phyloP scores from a whole-genome alignment of 2,113 vertebrate genomes.

The Hippolais icterina region DNA sequence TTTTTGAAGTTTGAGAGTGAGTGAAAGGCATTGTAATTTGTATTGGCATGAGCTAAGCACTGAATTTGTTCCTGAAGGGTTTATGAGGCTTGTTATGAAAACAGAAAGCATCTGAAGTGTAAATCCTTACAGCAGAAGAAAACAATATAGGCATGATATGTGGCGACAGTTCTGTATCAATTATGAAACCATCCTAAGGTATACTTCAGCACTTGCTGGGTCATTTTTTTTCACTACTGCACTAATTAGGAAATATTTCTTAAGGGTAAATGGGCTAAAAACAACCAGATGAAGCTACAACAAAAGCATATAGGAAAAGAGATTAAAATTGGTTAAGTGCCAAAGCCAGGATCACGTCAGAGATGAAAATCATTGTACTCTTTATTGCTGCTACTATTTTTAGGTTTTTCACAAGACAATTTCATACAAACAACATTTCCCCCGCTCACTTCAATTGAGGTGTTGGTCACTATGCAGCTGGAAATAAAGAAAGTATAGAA shows the following conservation, averaged over 20 bases:
- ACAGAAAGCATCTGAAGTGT: conserved; percentile 12
- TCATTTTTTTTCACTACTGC: not conserved
- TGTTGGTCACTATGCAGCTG: not conserved
- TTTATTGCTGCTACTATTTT: not conserved
- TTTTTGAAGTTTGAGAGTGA: not conserved
- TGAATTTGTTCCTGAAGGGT: not conserved
- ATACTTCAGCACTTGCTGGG: not conserved
- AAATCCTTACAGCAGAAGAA: conserved; percentile 7
- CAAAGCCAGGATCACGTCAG: not conserved
- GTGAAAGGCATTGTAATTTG: not conserved
- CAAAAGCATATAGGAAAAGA: not conserved
- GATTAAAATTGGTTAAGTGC: not conserved
- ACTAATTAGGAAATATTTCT: conserved; percentile 32
- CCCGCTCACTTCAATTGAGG: not conserved
- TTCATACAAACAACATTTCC: not conserved
- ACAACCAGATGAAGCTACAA: not conserved
- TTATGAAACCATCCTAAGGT: not conserved
- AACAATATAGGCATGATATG: not conserved
- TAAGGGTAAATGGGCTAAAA: not conserved
- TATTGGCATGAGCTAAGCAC: not conserved
- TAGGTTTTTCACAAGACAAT: not conserved
- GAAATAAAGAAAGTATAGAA: not conserved
- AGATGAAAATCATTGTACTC: not conserved
- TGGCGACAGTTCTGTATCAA: not conserved
- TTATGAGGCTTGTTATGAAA: conserved; percentile 30